Evolutionary conservation across 2,888 invertebrate genomes (phyloP), one percentile per base, ranked within the genome.

Genomic region (Microctonus brassicae): DNA sequence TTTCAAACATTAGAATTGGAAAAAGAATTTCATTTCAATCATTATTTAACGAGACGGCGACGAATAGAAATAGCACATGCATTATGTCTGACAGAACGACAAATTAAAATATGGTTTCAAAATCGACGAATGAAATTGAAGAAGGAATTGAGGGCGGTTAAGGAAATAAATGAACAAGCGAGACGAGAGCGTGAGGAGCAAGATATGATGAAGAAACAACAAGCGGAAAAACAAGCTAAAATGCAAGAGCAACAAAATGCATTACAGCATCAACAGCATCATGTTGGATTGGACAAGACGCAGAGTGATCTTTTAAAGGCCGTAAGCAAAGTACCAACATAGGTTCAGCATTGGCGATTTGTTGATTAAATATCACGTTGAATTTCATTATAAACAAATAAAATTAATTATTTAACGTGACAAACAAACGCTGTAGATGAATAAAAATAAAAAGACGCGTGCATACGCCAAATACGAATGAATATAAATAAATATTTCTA

Each of bases 21-120:
- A 89, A 98, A 98, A 89, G 98, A 98, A 91, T 98, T 98, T 90
- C 97, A 98, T 88, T 97, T 97, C 90, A 98, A 98, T 90, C 97
- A 97, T 88, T 98, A 98, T 89, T 91, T 98, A 88, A 98, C 98
- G 82, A 92, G 98, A 87, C 92, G 98, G 88, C 93, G 98, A 88
- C 92, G 98, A 90, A 97, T 98, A 90, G 98, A 98, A 89, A 98
- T 98, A 82, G 97, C 98, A 58, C 97, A 98, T 89, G 96, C 97
- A 70, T 93, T 98, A 73, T 97, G 97, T 89, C 92, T 98, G 83
- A 97, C 97, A 81, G 98, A 98, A 89, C 91, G 98, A 84, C 98
- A 98, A 91, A 98, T 97, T 87, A 97, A 97, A 90, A 97, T 97
- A 88, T 96, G 96, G 96, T 97, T 98, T 90, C 97, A 98, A 89